Evolutionary conservation across 2,888 invertebrate genomes (phyloP), one percentile per base, ranked within the genome.

Genomic region (Andrena chrysosceles): DNA sequence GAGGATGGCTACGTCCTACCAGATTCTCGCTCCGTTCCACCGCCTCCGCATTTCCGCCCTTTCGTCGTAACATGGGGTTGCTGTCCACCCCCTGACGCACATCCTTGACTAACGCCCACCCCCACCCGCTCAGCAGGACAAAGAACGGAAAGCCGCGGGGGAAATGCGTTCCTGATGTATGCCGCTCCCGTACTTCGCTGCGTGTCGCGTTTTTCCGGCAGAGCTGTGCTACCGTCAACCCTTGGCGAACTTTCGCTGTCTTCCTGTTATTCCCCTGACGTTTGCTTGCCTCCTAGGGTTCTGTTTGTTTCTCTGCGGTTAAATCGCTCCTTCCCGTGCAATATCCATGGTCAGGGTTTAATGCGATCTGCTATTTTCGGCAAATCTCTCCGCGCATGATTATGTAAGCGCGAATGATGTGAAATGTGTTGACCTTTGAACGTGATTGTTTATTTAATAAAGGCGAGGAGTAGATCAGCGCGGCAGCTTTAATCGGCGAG

Each of bases 1-100:
- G 83, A 8, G 81, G 83, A 81, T 85, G 85, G 83, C 77, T 77
- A 79, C 87, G 89, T 88, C 77, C 79, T 79, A 83, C 83, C 85
- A 86, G 82, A 81, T 75, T 77, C 78, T 56, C 73, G 69, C 73
- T 68, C 82, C 77, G 49, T 77, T 82, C 80, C 68, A 60, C 70
- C 80, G 72, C 67, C 80, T 54, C 68, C 73, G 74, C 63, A 72
- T 85, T 84, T 85, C 85, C 85, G 81, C 79, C 83, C 85, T 81
- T 81, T 87, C 77, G 81, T 75, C 79, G 88, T 87, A 87, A 87
- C 86, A 79, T 10, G 49, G 56, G 59, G 69, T 42, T 42, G 59
- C 69, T 74, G 77, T 83, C 81, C 88, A 85, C 83, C 83, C 81
- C 69, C 83, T 67, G 75, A 83, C 83, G 81, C 77, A 79, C 83